These are phyloP conservation scores for Melanostigma gelatinosum DNA, from an alignment of 2,113 vertebrate genomes.

Conservation along the genomic window DNA sequence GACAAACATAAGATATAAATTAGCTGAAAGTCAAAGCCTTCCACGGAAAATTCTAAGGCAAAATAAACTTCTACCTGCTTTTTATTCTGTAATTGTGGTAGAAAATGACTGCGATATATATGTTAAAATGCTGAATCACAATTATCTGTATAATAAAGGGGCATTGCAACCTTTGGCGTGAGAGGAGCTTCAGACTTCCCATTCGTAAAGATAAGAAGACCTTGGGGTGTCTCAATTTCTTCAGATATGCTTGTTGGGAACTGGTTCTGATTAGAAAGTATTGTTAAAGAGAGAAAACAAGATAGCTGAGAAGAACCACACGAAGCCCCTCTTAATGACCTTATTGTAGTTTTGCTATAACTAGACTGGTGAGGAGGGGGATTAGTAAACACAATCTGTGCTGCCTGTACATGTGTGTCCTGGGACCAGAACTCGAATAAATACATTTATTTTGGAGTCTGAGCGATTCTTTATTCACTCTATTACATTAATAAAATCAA, in stretches of 20 bases:
- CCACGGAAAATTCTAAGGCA: background rate
- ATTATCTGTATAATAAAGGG: background rate
- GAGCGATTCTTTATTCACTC: background rate
- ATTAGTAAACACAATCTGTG: background rate
- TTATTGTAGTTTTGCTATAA: conserved; percentile 13
- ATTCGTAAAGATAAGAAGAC: background rate
- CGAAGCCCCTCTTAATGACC: background rate
- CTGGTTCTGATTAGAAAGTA: background rate
- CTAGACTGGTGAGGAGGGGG: background rate
- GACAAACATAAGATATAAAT: conserved; percentile 36
- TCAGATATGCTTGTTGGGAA: background rate
- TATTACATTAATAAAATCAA: conserved; percentile 2
- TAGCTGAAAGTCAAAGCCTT: conserved; percentile 7
- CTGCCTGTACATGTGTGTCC: conserved; percentile 3
- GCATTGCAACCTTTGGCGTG: background rate
- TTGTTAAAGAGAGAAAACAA: background rate
- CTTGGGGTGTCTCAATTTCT: background rate
- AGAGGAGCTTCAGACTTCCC: background rate
- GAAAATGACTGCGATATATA: background rate
- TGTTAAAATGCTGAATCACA: background rate
- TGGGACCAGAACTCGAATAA: background rate
- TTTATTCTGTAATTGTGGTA: background rate
- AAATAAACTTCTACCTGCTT: background rate
- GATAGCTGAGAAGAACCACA: background rate
- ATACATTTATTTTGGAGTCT: background rate